phyloP scores from a whole-genome alignment of 2,888 invertebrate species.

The Dichetophora obliterata region DNA sequence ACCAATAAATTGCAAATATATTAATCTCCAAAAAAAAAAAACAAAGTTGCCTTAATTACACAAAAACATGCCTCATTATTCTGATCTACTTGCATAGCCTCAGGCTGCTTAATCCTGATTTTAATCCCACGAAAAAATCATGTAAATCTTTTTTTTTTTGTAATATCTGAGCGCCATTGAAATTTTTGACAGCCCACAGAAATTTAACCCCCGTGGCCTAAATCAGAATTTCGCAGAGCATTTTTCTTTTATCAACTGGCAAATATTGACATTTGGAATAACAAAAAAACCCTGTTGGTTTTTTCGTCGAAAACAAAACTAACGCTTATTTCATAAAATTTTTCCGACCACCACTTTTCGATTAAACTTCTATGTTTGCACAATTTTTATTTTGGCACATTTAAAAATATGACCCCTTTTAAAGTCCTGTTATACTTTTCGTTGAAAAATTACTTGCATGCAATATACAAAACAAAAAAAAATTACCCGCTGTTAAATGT shows the following conservation, averaged over 20 bases:
- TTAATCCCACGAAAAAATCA: background rate
- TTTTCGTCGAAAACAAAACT: background rate
- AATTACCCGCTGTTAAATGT: slow-evolving; percentile 17
- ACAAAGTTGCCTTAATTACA: background rate
- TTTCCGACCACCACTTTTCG: too few species aligned
- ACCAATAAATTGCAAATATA: too few species aligned
- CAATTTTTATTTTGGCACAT: too few species aligned
- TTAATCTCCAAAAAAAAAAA: background rate
- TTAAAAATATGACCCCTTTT: too few species aligned
- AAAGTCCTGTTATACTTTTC: background rate
- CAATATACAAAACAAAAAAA: background rate
- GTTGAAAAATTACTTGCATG: background rate
- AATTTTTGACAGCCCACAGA: background rate
- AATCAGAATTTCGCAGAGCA: background rate
- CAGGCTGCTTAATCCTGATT: background rate
- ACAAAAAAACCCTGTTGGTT: background rate
- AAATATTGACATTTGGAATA: slow-evolving; percentile 14
- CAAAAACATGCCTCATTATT: background rate
- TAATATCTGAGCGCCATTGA: background rate
- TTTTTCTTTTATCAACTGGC: background rate
- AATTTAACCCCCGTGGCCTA: background rate
- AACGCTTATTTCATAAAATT: background rate
- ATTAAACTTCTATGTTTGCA: too few species aligned
- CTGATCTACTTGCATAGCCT: background rate
- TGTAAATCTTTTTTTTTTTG: background rate